These are phyloP conservation scores for Apamea crenata DNA, from an alignment of 2,888 invertebrate genomes.

Conservation along the genomic window DNA sequence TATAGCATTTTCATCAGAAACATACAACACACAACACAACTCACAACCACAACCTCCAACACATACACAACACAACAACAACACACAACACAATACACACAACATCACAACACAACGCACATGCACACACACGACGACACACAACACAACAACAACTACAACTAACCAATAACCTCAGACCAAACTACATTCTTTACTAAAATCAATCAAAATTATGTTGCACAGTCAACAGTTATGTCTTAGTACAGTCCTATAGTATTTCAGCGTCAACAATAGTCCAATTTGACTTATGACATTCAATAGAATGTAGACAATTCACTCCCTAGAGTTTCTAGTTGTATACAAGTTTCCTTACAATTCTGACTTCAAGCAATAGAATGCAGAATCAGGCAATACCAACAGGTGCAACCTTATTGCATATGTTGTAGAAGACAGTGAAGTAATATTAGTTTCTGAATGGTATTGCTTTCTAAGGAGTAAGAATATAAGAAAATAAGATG, in stretches of 20 bases:
- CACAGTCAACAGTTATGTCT: neutral
- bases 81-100: too few species aligned
- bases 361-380: constrained; percentile 21
- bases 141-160: neutral
- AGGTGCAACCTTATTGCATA: constrained; percentile 43
- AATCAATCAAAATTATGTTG: neutral
- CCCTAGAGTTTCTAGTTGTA: neutral
- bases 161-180: neutral
- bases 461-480: constrained; percentile 23
- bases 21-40: neutral
- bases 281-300: constrained; percentile 1
- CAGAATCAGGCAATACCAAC: constrained; percentile 29
- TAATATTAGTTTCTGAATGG: constrained; percentile 32
- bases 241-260: neutral
- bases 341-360: constrained; percentile 26
- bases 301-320: constrained; percentile 8
- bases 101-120: neutral
- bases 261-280: neutral
- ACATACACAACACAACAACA: neutral
- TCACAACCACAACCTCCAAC: too few species aligned
- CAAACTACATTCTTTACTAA: neutral
- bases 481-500: constrained; percentile 7
- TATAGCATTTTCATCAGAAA: neutral
- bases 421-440: constrained; percentile 13
- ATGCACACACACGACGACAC: neutral